phyloP scores from a whole-genome alignment of 2,888 invertebrate species.

The Protula sp. region DNA sequence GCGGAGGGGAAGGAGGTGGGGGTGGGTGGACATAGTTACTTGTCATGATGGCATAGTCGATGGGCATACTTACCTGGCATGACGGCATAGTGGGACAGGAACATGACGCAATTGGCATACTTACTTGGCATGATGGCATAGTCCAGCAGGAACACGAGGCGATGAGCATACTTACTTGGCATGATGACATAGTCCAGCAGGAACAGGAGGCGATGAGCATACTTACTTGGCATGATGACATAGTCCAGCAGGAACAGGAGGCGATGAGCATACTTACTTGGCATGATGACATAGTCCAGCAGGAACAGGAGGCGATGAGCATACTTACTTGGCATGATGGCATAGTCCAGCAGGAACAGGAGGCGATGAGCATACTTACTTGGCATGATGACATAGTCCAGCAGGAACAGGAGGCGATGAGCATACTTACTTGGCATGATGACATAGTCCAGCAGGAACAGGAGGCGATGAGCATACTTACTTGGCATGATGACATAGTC shows the following conservation, averaged over 20 bases:
- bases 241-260: slow-evolving; percentile 80
- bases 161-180: slow-evolving; percentile 58
- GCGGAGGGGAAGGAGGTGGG: too few relatives aligned
- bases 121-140: background rate
- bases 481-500: too few relatives aligned
- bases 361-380: slow-evolving; percentile 69
- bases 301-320: slow-evolving; percentile 77
- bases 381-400: slow-evolving; percentile 72
- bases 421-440: slow-evolving; percentile 65
- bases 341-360: slow-evolving; percentile 78
- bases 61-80: too few relatives aligned
- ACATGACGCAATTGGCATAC: too few relatives aligned
- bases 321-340: slow-evolving; percentile 65
- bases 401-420: slow-evolving; percentile 75
- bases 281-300: slow-evolving; percentile 72
- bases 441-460: slow-evolving; percentile 80
- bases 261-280: slow-evolving; percentile 66
- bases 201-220: slow-evolving; percentile 72
- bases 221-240: slow-evolving; percentile 67
- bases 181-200: slow-evolving; percentile 77
- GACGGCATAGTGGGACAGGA: too few relatives aligned
- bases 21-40: too few relatives aligned
- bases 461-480: too few relatives aligned
- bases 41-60: too few relatives aligned
- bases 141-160: background rate